Percentiles rank a stretch among this genome's conserved stretches.
phyloP scores from a whole-genome alignment of 2,888 invertebrate species.

The Cerastis leucographa region DNA sequence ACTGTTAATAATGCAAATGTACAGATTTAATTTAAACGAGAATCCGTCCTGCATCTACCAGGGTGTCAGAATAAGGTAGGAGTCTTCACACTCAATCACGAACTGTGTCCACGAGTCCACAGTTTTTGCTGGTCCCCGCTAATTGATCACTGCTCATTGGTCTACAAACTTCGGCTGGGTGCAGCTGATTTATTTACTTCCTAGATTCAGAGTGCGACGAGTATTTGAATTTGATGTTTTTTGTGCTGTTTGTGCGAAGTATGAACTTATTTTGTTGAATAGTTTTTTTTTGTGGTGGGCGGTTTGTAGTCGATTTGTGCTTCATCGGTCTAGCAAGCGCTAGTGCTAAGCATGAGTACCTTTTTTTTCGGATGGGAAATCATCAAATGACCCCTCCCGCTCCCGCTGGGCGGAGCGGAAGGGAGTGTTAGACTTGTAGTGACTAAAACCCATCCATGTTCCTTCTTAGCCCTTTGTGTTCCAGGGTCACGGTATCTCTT shows the following conservation, averaged over 20 bases:
- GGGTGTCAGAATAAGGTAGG: slow-evolving; percentile 16
- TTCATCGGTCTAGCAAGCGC: neutral
- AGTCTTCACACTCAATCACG: slow-evolving; percentile 43
- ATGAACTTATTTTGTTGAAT: neutral
- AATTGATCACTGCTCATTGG: slow-evolving; percentile 61
- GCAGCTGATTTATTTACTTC: slow-evolving; percentile 56
- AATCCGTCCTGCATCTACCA: neutral
- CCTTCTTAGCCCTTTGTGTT: too few relatives aligned
- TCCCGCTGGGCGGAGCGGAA: too few relatives aligned
- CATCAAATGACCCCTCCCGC: too few relatives aligned
- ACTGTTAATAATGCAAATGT: neutral
- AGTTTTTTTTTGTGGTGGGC: neutral
- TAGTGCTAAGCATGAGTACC: neutral
- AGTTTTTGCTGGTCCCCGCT: slow-evolving; percentile 48
- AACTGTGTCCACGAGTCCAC: slow-evolving; percentile 29
- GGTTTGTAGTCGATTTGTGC: neutral
- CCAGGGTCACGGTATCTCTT: too few relatives aligned
- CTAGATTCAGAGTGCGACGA: slow-evolving; percentile 24
- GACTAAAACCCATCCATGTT: too few relatives aligned
- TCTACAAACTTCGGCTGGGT: slow-evolving; percentile 41
- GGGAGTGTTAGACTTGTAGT: too few relatives aligned
- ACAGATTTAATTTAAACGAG: neutral
- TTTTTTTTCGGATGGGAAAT: too few relatives aligned
- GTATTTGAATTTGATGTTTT: slow-evolving; percentile 32
- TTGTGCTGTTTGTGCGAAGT: neutral